Evolutionary conservation across 2,888 invertebrate species (phyloP), one percentile per base, ranked within the genome.

Genomic region (Pyrrhosoma nymphula): DNA sequence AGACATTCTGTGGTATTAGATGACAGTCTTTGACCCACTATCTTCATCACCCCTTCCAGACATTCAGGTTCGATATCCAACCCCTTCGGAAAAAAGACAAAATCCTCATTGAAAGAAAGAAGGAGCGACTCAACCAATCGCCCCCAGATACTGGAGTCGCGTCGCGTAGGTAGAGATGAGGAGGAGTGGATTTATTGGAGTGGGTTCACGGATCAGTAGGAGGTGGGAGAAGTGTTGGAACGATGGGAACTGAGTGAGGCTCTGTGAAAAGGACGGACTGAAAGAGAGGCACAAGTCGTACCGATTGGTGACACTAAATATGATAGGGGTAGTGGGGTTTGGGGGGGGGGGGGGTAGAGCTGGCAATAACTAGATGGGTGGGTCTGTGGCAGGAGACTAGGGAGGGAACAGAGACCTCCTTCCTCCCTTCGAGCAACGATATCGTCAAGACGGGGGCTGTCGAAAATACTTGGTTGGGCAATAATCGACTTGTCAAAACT

Each of bases 401-500:
- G n/a, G 82, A 12, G 4, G 69, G n/a, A 26, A 20, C 20, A 14
- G 6, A 26, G n/a, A n/a, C 26, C 69, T 12, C 47, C 47, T n/a
- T n/a, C n/a, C n/a, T n/a, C 30, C 16, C 82, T 35, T 82, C 35
- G 82, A 35, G 35, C 82, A 82, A 89, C 89, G 89, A 89, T 47
- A 89, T 89, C 89, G 30, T 56, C 89, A 55, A 55, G 47, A 47
- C 47, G 47, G 55, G 56, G 26, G 55, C 89, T 89, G 89, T 89
- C 89, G 55, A 89, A 89, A 89, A 89, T 89, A 89, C n/a, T 82
- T 14, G 82, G 82, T 14, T n/a, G 56, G 89, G 88, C 47, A 89
- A 89, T 89, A 89, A 89, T 89, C 89, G 89, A 89, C 89, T 89
- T 89, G 89, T 89, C 89, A 89, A 89, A 89, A 89, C 89, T 89